These are phyloP conservation scores for Danio jaintianensis DNA, from an alignment of 2,797 vertebrate species.

Conservation along the genomic window DNA sequence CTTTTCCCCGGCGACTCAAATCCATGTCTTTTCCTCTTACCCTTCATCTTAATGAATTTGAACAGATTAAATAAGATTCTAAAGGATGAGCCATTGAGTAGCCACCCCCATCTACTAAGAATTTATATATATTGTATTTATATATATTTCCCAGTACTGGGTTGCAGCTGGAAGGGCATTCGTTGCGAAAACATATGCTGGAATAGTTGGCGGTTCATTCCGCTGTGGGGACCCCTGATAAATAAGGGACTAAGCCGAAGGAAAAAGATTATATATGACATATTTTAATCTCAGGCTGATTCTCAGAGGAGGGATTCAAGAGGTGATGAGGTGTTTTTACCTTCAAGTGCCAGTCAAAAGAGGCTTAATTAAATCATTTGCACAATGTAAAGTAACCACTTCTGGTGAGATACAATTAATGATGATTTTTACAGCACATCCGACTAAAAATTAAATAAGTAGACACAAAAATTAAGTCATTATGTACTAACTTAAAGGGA, in stretches of 20 bases:
- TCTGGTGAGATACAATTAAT: background rate
- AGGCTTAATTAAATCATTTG: slow-evolving; percentile 8
- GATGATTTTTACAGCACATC: background rate
- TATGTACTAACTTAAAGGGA: background rate
- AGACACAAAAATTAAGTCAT: background rate
- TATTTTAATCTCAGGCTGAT: slow-evolving; percentile 40
- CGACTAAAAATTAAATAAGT: background rate
- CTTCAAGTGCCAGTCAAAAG: background rate
- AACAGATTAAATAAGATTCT: slow-evolving; percentile 49
- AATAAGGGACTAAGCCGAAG: no score
- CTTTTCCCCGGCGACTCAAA: background rate
- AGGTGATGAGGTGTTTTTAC: background rate
- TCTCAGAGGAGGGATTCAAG: slow-evolving; percentile 26
- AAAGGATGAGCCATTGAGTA: slow-evolving; percentile 41
- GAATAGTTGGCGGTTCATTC: no score
- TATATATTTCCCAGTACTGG: no score
- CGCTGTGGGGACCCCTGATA: no score
- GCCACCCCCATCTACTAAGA: slow-evolving; percentile 27
- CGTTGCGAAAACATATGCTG: no score
- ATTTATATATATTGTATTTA: slow-evolving; percentile 2
- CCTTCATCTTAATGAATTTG: slow-evolving; percentile 47
- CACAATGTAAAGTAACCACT: background rate
- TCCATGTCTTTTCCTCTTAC: slow-evolving; percentile 18
- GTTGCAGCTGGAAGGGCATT: no score
- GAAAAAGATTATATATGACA: slow-evolving; percentile 44